Percentiles rank a stretch among this genome's conserved stretches.
phyloP scores from a whole-genome alignment of 2,888 invertebrate genomes.

The Andrena hattorfiana region DNA sequence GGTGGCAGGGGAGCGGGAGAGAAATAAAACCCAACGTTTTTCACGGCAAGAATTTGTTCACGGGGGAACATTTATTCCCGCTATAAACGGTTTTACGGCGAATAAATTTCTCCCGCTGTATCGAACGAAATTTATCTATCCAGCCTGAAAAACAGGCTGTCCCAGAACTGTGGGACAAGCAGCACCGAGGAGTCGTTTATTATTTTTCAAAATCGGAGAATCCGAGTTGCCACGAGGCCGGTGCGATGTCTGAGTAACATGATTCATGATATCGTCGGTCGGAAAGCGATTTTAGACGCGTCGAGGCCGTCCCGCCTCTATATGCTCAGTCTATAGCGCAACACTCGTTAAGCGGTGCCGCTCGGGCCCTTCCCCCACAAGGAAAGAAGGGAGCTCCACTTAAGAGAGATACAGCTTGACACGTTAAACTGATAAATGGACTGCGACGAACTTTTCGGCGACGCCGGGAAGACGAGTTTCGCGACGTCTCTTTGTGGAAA shows the following conservation, averaged over 20 bases:
- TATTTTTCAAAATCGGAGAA: too few relatives aligned
- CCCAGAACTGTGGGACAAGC: too few relatives aligned
- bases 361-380: neutral
- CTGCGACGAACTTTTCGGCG: conserved; percentile 31
- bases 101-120: conserved; percentile 46
- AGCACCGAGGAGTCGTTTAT: too few relatives aligned
- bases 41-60: conserved; percentile 50
- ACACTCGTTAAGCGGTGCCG: neutral
- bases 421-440: conserved; percentile 59
- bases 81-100: conserved; percentile 50
- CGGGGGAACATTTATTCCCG: conserved; percentile 44
- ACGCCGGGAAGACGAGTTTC: conserved; percentile 35
- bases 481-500: conserved; percentile 44
- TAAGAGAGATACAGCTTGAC: conserved; percentile 39
- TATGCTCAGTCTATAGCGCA: neutral
- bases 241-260: neutral
- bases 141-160: conserved; percentile 13
- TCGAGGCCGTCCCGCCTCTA: neutral
- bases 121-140: conserved; percentile 53
- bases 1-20: neutral
- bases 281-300: neutral
- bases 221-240: too few relatives aligned
- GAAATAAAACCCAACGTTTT: conserved; percentile 39
- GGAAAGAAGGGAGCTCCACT: conserved; percentile 20
- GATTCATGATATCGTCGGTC: neutral